Conservation (phyloP, 2,888 invertebrate species). For the Phengaris alcon region DNA sequence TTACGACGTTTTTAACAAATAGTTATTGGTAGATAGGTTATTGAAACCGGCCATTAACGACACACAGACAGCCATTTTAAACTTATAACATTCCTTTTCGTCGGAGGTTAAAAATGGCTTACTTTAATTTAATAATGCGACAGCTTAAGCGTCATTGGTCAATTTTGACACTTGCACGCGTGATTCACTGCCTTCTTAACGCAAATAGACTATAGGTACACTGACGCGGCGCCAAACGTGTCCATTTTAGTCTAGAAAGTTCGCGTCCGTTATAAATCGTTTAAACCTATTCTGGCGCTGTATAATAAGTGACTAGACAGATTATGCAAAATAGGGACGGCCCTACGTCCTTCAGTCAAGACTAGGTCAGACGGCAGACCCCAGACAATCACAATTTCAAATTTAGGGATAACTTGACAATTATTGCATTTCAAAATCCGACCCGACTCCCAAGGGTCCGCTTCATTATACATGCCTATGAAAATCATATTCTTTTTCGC, state of each 20-base stretch:
- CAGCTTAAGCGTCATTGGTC: too few species aligned
- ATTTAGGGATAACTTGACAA: slow-evolving; percentile 55
- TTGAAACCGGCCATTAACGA: too few species aligned
- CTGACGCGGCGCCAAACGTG: neutral
- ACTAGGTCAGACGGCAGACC: slow-evolving; percentile 70
- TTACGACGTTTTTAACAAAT: too few species aligned
- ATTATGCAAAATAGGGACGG: slow-evolving; percentile 66
- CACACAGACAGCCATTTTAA: too few species aligned
- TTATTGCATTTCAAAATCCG: slow-evolving; percentile 41
- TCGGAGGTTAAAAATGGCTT: too few species aligned
- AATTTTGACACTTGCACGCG: too few species aligned
- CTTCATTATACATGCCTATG: slow-evolving; percentile 1
- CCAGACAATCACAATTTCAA: slow-evolving; percentile 77
- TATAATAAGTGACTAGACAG: slow-evolving; percentile 59
- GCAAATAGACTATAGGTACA: neutral
- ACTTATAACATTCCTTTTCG: too few species aligned
- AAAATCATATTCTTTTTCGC: neutral
- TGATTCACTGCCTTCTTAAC: neutral
- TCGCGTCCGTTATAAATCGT: slow-evolving; percentile 14
- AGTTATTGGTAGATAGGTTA: too few species aligned
- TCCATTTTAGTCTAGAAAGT: neutral
- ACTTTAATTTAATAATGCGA: too few species aligned
- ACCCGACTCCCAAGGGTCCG: slow-evolving; percentile 37
- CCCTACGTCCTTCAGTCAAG: slow-evolving; percentile 65
- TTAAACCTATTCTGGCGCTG: slow-evolving; percentile 36